Evolutionary conservation across 2,113 vertebrate species (phyloP).

Genomic region (Montifringilla adamsi): DNA sequence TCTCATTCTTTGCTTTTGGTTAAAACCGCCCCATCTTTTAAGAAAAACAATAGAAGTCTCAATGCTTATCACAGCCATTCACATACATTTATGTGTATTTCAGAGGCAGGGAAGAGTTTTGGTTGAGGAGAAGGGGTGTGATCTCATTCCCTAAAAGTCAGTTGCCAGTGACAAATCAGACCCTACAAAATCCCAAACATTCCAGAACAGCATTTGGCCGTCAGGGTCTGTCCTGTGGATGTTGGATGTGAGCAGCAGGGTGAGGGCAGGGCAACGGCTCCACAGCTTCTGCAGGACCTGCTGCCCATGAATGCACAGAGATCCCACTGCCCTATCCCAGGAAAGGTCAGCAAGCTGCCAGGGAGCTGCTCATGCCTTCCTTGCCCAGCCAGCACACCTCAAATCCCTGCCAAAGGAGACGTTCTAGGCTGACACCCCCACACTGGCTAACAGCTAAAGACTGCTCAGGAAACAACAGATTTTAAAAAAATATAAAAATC

Average conservation of each 20-base stretch:
- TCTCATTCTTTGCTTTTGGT: neutral
- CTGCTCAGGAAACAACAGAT: neutral
- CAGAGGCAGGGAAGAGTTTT: neutral
- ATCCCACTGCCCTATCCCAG: neutral
- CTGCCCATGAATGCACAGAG: neutral
- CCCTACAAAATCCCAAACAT: neutral
- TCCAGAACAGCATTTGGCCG: neutral
- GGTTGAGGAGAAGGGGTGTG: neutral
- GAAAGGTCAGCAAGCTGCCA: slow-evolving; percentile 14
- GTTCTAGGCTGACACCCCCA: neutral
- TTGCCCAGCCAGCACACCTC: neutral
- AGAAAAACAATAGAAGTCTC: neutral
- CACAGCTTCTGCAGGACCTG: neutral
- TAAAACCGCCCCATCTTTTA: neutral
- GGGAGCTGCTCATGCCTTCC: neutral
- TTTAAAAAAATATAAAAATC: neutral
- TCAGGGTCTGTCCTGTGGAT: neutral
- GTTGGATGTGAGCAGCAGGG: rapidly evolving
- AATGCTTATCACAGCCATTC: neutral
- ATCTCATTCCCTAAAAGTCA: neutral
- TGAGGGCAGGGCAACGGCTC: neutral
- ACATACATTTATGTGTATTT: neutral
- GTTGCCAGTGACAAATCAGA: rapidly evolving
- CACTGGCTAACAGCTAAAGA: neutral
- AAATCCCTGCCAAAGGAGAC: neutral